Percentiles rank a stretch among this genome's conserved stretches.
Evolutionary conservation across 2,888 invertebrate genomes (phyloP).

Genomic region (Melinopterus prodromus): DNA sequence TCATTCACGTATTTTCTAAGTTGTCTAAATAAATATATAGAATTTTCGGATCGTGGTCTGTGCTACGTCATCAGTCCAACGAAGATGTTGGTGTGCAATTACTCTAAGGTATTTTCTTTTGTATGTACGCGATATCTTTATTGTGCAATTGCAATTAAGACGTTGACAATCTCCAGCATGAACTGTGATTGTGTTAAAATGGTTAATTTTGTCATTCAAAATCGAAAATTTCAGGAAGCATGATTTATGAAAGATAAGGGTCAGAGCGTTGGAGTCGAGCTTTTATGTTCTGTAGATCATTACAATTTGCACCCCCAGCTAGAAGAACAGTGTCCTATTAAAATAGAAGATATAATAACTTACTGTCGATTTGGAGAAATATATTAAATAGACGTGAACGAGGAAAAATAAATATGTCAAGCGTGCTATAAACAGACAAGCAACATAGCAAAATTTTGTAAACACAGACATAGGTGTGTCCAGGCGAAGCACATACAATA

Average conservation of each 20-base stretch:
- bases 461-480: too few species aligned
- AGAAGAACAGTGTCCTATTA: neutral
- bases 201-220: neutral
- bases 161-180: neutral
- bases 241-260: neutral
- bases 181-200: neutral
- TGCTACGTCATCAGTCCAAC: neutral
- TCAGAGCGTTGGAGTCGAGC: neutral
- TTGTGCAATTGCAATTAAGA: neutral
- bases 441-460: too few species aligned
- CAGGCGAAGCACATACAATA: too few species aligned
- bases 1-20: neutral
- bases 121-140: neutral
- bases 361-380: too few species aligned
- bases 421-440: too few species aligned
- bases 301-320: neutral
- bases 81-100: neutral
- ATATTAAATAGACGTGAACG: too few species aligned
- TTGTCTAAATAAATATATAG: neutral
- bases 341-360: too few species aligned
- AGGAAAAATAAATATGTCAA: too few species aligned
- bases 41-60: neutral
- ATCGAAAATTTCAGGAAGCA: neutral
- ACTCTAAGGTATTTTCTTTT: too few species aligned
- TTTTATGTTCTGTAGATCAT: neutral